Conservation (phyloP, 2,113 vertebrate genomes). For the Oncorhynchus keta region DNA sequence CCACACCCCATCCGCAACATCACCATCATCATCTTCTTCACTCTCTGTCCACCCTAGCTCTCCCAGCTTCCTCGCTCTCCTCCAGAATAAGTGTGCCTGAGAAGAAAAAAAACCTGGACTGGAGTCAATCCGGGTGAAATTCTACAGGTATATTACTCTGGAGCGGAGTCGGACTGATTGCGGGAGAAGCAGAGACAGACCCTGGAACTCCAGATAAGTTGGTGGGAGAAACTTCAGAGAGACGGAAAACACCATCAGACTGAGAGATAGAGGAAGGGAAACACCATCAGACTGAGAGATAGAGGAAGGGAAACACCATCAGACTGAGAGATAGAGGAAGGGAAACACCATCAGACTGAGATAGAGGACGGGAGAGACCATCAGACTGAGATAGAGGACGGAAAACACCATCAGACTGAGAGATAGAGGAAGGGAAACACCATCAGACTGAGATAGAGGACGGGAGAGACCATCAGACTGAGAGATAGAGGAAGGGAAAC, state of each 20-base stretch:
- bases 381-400: background rate
- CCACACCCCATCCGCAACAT: constrained; percentile 17
- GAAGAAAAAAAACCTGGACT: background rate
- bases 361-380: constrained; percentile 3
- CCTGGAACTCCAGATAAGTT: constrained; percentile 48
- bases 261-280: background rate
- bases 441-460: background rate
- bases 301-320: constrained; percentile 6
- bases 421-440: constrained; percentile 2
- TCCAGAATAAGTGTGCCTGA: background rate
- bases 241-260: constrained; percentile 8
- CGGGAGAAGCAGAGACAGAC: constrained; percentile 5
- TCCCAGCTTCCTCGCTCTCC: background rate
- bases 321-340: background rate
- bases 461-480: constrained; percentile 1
- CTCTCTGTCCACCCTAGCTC: constrained; percentile 13
- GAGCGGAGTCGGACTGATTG: constrained; percentile 39
- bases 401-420: too few relatives aligned
- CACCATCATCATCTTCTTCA: constrained; percentile 23
- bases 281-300: background rate
- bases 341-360: background rate
- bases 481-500: background rate
- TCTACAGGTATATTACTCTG: constrained; percentile 53
- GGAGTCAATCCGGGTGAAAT: background rate
- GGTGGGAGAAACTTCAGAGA: constrained; percentile 40